Base-by-base conservation (phyloP, 2,888 invertebrate species). In the Zygothrica quintamaculata region DNA sequence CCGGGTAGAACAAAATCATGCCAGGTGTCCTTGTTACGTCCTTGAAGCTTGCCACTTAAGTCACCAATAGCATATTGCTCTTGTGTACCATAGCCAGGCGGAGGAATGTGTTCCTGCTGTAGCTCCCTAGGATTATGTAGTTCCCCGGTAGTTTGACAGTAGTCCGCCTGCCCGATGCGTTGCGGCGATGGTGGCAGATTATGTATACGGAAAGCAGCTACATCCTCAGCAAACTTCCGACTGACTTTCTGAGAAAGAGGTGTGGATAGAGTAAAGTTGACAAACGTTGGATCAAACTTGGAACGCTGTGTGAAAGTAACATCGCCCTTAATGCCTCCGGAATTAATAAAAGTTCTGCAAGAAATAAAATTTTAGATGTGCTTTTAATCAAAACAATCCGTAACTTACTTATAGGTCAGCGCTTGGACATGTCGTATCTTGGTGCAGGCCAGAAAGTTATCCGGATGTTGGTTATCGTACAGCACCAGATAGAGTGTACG, bases 1-100 rank as follows among this genome's bases (percentile, higher is more conserved):
- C 94, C 95, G 0, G 94, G 93, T 43, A 96, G 91, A 18, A 95
- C 92, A 78, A 94, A 93, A 77, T 93, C 93, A 82, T 94, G 95
- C 88, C 94, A 94, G 40, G 93, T 92, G 72, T 94, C 93, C 81
- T 94, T 94, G 31, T 95, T 95, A 56, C 95, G 92, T 9, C 93
- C 94, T 74, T 95, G 94, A 68, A 95, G 93, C 91, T 98, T 98
- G 13, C 97, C 97, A 51, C 96, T 95, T 8, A 98, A 91, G 88
- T 98, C 98, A 0, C 98, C 98, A 1, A 97, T 92, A 1, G 97
- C 94, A 87, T 98, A 98, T 89, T 96, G 96, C 90, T 98, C 97
- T 89, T 96, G 96, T 0, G 90, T 90, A 7, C 90, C 96, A 77
- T 94, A 93, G 92, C 95, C 95, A 67, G 95, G 92, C 0, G 95